A percentile compares a stretch with the other conserved stretches of the same genome.
Evolutionary conservation across 2,113 vertebrate species (phyloP).

Genomic region (Heterochromis multidens): DNA sequence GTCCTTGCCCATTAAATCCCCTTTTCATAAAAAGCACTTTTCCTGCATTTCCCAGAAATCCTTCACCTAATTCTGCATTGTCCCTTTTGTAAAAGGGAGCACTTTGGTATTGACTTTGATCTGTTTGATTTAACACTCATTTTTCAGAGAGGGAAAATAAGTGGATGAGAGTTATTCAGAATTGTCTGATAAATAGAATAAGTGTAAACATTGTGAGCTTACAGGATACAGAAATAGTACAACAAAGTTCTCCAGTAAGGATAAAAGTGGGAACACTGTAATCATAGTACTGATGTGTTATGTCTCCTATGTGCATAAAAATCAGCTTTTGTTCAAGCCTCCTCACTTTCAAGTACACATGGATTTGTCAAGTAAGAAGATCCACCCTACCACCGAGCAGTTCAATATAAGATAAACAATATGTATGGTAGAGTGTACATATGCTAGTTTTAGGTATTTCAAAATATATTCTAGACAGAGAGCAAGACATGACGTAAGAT

Average conservation of each 20-base stretch:
- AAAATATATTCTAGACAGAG: not conserved
- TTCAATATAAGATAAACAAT: not conserved
- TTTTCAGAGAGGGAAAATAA: not conserved
- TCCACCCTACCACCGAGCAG: not conserved
- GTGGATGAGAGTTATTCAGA: not conserved
- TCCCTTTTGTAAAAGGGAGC: not conserved
- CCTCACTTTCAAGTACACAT: not conserved
- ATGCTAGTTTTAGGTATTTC: not conserved
- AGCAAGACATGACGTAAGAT: not conserved
- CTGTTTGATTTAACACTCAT: slow-evolving; percentile 3
- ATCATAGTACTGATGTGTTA: not conserved
- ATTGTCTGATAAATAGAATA: not conserved
- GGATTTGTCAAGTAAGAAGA: not conserved
- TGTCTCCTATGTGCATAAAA: not conserved
- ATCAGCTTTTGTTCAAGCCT: not conserved
- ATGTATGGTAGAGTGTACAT: not conserved
- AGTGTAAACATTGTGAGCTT: not conserved
- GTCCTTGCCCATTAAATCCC: slow-evolving; percentile 37
- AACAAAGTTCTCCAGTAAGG: not conserved
- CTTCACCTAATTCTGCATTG: slow-evolving; percentile 21
- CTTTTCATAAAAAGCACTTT: slow-evolving; percentile 45
- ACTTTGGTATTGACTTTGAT: slow-evolving; percentile 11
- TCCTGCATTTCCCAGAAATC: slow-evolving; percentile 35
- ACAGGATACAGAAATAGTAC: not conserved
- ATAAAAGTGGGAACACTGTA: not conserved